Evolutionary conservation across 1,140 invertebrate species (phyloP), one percentile per base, ranked within the genome.

Genomic region (Atta cephalotes): DNA sequence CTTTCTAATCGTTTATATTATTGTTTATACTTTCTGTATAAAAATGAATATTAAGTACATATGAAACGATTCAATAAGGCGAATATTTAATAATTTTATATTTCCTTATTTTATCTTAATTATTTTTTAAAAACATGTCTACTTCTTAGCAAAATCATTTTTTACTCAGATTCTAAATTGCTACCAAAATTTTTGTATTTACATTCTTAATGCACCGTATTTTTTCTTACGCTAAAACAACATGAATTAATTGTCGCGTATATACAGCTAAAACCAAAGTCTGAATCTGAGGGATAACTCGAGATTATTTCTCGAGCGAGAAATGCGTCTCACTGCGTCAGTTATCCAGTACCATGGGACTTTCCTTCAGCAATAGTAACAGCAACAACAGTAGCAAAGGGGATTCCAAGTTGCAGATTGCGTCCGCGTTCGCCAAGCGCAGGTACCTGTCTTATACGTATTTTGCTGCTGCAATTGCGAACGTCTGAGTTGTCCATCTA

Each of bases 271-370:
- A 58, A 82, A 25, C 39, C 39, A n/a, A 84, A 84, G 58, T 76
- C 56, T 62, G 53, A 72, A 82, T 72, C 21, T 82, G n/a, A 76
- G 56, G 80, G 56, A 63, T 63, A 74, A 76, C 35, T 28, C 80
- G 39, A 74, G 35, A 74, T n/a, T n/a, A 18, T 70, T 62, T 18
- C 56, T 28, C 51, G 63, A 56, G 45, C 49, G 49, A 5, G 78
- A 21, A 28, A 45, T 21, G 63, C 35, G 53, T 81, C 56, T 72
- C 68, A 51, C 21, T 82, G 28, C 39, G 39, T 82, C 68, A 60
- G 56, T 62, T 82, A n/a, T 51, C 21, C 18, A n/a, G 56, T 18
- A 60, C 70, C 21, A 25, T 58, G 56, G 60, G 39, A 39, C 25
- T 51, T 56, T 49, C 31, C 66, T 84, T 35, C 39, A 82, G 12